A percentile compares a stretch with the other conserved stretches of the same genome.
phyloP scores from a whole-genome alignment of 1,140 invertebrate genomes.

The Tetramorium alpestre region DNA sequence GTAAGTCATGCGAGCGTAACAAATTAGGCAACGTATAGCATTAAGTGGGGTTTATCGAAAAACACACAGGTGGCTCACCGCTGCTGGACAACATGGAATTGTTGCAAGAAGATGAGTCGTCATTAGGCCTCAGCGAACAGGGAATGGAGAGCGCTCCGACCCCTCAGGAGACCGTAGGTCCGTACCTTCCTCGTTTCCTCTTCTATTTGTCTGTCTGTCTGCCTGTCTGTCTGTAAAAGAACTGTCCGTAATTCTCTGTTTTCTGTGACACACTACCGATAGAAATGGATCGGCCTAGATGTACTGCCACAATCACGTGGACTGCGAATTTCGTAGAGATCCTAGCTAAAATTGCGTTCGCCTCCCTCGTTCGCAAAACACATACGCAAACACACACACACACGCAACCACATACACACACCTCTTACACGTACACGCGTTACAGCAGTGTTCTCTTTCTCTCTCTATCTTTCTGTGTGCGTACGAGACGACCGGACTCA shows the following conservation, averaged over 20 bases:
- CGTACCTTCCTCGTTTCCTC: conserved; percentile 81
- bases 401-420: too few relatives aligned
- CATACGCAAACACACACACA: not conserved
- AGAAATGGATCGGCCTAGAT: conserved; percentile 66
- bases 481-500: conserved; percentile 69
- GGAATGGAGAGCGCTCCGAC: conserved; percentile 84
- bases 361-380: conserved; percentile 50
- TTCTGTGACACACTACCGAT: conserved; percentile 67
- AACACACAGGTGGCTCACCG: conserved; percentile 84
- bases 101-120: conserved; percentile 85
- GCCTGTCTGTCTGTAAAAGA: conserved; percentile 73
- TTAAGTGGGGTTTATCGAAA: conserved; percentile 83
- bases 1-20: conserved; percentile 69
- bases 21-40: conserved; percentile 71
- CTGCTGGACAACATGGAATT: conserved; percentile 86
- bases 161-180: conserved; percentile 84
- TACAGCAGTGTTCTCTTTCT: conserved; percentile 46
- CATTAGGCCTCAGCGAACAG: conserved; percentile 84
- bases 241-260: conserved; percentile 71
- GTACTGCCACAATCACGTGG: conserved; percentile 59
- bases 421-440: not conserved
- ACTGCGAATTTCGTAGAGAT: conserved; percentile 68
- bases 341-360: conserved; percentile 67
- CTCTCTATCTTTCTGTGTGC: conserved; percentile 72
- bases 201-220: conserved; percentile 75